Conservation (phyloP, 2,888 invertebrate species). For the Xanthorhoe designata region DNA sequence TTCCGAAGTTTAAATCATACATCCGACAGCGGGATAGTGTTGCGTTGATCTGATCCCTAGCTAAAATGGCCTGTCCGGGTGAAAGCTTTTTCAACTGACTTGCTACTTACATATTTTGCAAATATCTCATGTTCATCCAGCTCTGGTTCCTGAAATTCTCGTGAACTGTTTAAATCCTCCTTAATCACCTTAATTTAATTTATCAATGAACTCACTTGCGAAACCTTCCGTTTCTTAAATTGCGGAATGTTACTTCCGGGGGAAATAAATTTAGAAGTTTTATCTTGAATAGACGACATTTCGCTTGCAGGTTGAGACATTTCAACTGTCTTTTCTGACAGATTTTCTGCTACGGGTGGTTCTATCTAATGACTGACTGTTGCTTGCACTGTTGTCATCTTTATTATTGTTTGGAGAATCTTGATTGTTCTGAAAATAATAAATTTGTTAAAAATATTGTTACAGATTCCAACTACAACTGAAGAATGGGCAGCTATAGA, state of each 20-base stretch:
- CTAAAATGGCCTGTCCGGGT: slow-evolving; percentile 34
- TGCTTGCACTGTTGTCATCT: slow-evolving; percentile 38
- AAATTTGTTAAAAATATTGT: slow-evolving; percentile 32
- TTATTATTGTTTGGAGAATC: slow-evolving; percentile 33
- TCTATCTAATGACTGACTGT: slow-evolving; percentile 37
- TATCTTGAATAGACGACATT: slow-evolving; percentile 30
- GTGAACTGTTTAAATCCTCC: slow-evolving; percentile 35
- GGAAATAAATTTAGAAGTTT: slow-evolving; percentile 28
- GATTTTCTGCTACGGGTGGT: slow-evolving; percentile 36
- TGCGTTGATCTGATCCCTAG: slow-evolving; percentile 32
- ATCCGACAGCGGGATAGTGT: slow-evolving; percentile 30
- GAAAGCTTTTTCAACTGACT: slow-evolving; percentile 34
- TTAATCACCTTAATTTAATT: slow-evolving; percentile 35
- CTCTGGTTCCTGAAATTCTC: slow-evolving; percentile 32
- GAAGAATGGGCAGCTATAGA: slow-evolving; percentile 33
- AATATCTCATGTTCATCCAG: slow-evolving; percentile 35
- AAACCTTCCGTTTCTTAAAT: slow-evolving; percentile 19
- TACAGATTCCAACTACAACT: slow-evolving; percentile 30
- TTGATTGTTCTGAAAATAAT: slow-evolving; percentile 36
- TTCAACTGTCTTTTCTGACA: slow-evolving; percentile 31
- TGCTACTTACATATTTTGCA: slow-evolving; percentile 35
- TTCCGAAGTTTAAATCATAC: slow-evolving; percentile 32
- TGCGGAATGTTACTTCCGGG: slow-evolving; percentile 28
- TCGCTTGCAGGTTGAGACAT: slow-evolving; percentile 31
- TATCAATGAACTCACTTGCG: slow-evolving; percentile 31